phyloP scores from a whole-genome alignment of 2,797 vertebrate species.

The Siniperca scherzeri region DNA sequence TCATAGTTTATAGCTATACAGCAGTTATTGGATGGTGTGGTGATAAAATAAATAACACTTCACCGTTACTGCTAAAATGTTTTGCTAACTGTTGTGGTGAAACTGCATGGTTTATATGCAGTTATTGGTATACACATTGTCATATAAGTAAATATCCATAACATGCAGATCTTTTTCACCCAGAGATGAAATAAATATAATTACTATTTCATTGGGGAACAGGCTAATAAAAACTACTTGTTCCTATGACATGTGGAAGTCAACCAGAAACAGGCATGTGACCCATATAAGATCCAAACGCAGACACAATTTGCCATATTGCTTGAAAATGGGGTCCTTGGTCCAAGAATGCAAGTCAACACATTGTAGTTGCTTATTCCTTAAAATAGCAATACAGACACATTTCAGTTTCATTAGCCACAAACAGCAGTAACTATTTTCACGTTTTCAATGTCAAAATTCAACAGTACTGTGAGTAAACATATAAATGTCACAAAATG shows the following conservation, averaged over 20 bases:
- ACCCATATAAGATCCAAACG: background rate
- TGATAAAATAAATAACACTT: background rate
- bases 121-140: background rate
- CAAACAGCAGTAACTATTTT: constrained; percentile 1
- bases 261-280: background rate
- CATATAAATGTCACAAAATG: constrained; percentile 40
- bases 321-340: background rate
- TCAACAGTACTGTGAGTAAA: constrained; percentile 22
- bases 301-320: background rate
- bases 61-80: background rate
- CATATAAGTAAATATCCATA: background rate
- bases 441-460: constrained; percentile 18
- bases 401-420: background rate
- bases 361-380: background rate
- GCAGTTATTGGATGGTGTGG: background rate
- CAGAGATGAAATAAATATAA: background rate
- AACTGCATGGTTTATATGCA: background rate
- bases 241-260: background rate
- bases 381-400: background rate
- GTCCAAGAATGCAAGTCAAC: background rate
- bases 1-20: background rate
- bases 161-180: background rate
- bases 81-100: background rate
- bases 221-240: background rate
- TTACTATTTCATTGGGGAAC: background rate